Percentiles rank a stretch among this genome's conserved stretches.
These are phyloP conservation scores for Drosophila rellima DNA, from an alignment of 2,888 invertebrate species.

Conservation along the genomic window DNA sequence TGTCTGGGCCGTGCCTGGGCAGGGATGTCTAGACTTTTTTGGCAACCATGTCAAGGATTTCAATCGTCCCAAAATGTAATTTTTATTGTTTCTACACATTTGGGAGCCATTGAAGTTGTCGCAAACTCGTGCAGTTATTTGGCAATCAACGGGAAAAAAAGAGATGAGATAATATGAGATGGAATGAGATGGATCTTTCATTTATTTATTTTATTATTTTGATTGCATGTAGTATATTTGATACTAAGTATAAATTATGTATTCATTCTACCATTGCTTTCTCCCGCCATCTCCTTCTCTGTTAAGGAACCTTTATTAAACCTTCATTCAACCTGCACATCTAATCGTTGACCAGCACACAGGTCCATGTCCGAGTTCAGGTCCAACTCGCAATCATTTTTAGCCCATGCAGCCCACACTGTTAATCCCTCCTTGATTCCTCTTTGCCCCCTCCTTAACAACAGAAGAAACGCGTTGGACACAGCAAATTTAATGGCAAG, in stretches of 20 bases:
- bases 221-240: too few species aligned
- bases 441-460: too few species aligned
- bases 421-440: too few species aligned
- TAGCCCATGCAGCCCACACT: conserved; percentile 39
- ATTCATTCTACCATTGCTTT: too few species aligned
- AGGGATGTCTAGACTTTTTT: conserved; percentile 37
- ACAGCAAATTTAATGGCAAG: conserved; percentile 36
- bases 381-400: conserved; percentile 42
- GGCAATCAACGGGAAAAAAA: conserved; percentile 21
- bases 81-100: conserved; percentile 67
- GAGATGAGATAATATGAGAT: too few species aligned
- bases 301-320: conserved; percentile 35
- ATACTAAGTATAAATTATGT: too few species aligned
- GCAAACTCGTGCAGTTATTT: conserved; percentile 51
- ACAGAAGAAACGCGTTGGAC: not conserved
- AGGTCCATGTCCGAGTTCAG: conserved; percentile 28
- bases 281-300: not conserved
- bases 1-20: conserved; percentile 28
- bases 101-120: conserved; percentile 43
- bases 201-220: not conserved
- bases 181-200: not conserved
- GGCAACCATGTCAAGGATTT: conserved; percentile 72
- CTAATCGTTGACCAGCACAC: conserved; percentile 59
- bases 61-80: conserved; percentile 45
- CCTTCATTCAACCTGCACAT: conserved; percentile 32